phyloP scores from a whole-genome alignment of 2,888 invertebrate genomes.

The Cheilosia impressa region DNA sequence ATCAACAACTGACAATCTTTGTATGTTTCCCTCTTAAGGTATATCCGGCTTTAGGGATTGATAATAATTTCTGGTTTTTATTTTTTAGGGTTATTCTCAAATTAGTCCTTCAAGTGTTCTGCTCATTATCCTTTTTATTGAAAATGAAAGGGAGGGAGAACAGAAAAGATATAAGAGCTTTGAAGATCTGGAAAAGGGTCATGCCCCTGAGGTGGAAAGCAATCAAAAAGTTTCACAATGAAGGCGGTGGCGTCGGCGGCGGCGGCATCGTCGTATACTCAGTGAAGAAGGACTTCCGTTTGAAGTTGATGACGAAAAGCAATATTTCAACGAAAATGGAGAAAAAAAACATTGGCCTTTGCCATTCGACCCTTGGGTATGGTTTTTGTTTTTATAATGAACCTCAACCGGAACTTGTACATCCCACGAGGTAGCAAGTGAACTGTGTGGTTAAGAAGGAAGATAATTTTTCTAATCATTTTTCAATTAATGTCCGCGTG shows the following conservation, averaged over 20 bases:
- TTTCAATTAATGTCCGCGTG: conserved; percentile 19
- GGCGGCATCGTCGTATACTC: neutral
- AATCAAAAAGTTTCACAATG: conserved; percentile 50
- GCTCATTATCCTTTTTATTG: conserved; percentile 7
- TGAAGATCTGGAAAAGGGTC: conserved; percentile 23
- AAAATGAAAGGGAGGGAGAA: neutral
- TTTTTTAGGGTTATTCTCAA: neutral
- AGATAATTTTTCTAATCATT: neutral
- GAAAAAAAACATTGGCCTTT: conserved; percentile 26
- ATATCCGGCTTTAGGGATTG: neutral
- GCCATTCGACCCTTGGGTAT: neutral
- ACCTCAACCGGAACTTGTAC: conserved; percentile 11
- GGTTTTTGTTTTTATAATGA: conserved; percentile 25
- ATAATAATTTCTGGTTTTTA: neutral
- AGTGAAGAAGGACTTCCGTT: neutral
- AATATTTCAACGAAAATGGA: conserved; percentile 20
- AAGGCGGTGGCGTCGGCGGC: conserved; percentile 15
- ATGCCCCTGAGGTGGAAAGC: conserved; percentile 42
- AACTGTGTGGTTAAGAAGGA: neutral
- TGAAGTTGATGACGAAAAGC: conserved; percentile 30
- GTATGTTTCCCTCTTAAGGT: neutral
- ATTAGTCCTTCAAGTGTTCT: conserved; percentile 29
- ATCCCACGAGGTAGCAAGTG: neutral
- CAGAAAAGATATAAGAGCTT: conserved; percentile 2
- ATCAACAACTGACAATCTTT: conserved; percentile 23